Conservation (phyloP, 2,888 invertebrate species). For the Geophilus truncorum region DNA sequence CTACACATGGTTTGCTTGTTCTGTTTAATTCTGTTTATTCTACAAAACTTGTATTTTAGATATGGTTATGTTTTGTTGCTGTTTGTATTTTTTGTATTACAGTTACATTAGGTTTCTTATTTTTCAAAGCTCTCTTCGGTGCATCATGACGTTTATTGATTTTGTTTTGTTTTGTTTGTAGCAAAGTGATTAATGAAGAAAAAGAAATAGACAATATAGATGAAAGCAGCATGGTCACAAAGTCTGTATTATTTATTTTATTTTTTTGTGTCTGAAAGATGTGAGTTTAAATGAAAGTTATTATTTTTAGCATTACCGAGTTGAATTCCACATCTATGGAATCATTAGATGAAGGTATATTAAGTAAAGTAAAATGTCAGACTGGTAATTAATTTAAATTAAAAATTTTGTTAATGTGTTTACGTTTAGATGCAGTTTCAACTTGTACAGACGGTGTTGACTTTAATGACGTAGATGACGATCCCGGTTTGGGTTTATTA, state of each 20-base stretch:
- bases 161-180: slow-evolving; percentile 48
- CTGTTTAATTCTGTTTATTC: slow-evolving; percentile 8
- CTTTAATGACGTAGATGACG: slow-evolving; percentile 66
- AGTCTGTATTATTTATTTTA: slow-evolving; percentile 29
- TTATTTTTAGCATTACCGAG: slow-evolving; percentile 45
- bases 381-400: neutral
- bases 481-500: slow-evolving; percentile 72
- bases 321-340: slow-evolving; percentile 48
- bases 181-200: slow-evolving; percentile 64
- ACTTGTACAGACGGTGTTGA: slow-evolving; percentile 33
- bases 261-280: neutral
- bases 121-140: neutral
- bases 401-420: neutral
- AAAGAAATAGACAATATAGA: slow-evolving; percentile 50
- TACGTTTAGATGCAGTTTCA: slow-evolving; percentile 28
- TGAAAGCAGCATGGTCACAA: slow-evolving; percentile 32
- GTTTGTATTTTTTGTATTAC: neutral
- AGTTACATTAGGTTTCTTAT: neutral
- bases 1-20: slow-evolving; percentile 28
- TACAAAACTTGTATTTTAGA: slow-evolving; percentile 2
- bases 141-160: too few species aligned
- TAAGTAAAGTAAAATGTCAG: neutral
- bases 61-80: neutral
- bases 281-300: neutral
- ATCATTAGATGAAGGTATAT: slow-evolving; percentile 47